phyloP scores from a whole-genome alignment of 2,888 invertebrate genomes.

The Cosmia trapezina region DNA sequence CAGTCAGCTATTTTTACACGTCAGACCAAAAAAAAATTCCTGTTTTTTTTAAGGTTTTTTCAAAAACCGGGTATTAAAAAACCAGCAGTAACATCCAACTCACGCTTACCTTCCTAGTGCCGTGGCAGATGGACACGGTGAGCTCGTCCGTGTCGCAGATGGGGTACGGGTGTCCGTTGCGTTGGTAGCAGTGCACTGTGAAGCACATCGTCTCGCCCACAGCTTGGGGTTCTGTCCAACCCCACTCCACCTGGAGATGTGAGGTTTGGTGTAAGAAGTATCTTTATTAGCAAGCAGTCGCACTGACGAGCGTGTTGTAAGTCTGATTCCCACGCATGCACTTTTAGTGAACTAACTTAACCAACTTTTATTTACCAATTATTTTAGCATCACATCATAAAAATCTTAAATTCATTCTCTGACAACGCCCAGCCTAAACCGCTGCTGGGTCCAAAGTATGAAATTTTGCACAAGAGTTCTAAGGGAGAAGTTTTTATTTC shows the following conservation, averaged over 20 bases:
- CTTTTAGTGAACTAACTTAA: not conserved
- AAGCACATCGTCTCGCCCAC: slow-evolving; percentile 98
- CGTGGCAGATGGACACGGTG: slow-evolving; percentile 96
- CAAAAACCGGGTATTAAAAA: not conserved
- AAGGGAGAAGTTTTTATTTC: no score
- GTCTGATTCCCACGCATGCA: not conserved
- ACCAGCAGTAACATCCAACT: not conserved
- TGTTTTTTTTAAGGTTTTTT: no score
- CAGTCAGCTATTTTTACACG: no score
- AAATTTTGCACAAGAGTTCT: no score
- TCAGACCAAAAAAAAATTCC: no score
- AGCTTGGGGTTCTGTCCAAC: slow-evolving; percentile 96
- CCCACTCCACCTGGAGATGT: slow-evolving; percentile 92
- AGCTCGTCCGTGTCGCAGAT: slow-evolving; percentile 98
- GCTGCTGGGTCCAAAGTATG: not conserved
- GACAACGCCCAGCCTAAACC: no score
- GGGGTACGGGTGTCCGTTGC: slow-evolving; percentile 98
- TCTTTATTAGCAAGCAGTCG: not conserved
- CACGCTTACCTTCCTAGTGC: slow-evolving; percentile 92
- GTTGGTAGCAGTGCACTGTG: slow-evolving; percentile 96
- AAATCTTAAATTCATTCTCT: no score
- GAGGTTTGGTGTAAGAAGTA: not conserved
- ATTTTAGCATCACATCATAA: no score
- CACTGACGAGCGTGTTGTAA: no score
- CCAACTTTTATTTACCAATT: no score